A percentile compares a stretch with the other conserved stretches of the same genome.
These are phyloP conservation scores for Serilophus lunatus DNA, from an alignment of 2,113 vertebrate genomes.

Conservation along the genomic window DNA sequence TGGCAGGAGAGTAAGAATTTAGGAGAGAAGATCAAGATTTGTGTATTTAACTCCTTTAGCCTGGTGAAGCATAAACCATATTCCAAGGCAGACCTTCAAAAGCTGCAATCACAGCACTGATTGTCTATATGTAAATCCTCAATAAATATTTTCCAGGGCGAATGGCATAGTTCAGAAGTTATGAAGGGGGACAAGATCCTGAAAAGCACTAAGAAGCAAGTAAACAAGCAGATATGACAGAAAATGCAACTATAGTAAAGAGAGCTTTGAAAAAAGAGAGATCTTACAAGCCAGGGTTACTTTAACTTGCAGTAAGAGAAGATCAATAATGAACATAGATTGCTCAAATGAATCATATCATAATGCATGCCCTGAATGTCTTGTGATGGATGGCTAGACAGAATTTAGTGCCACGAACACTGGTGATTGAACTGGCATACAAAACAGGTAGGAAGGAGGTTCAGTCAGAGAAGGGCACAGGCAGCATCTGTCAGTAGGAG, in stretches of 20 bases:
- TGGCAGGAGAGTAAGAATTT: neutral
- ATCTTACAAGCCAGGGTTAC: neutral
- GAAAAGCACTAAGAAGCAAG: neutral
- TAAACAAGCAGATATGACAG: neutral
- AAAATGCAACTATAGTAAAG: neutral
- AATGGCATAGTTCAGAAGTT: constrained; percentile 1
- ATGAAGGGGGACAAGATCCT: neutral
- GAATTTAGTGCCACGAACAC: constrained; percentile 20
- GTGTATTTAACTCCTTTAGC: neutral
- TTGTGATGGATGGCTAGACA: constrained; percentile 52
- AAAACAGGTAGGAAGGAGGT: constrained; percentile 21
- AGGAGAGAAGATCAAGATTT: neutral
- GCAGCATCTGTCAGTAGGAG: neutral
- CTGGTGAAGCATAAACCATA: neutral
- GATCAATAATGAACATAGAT: constrained; percentile 33
- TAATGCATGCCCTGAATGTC: constrained; percentile 38
- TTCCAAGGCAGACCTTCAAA: neutral
- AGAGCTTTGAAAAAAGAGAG: neutral
- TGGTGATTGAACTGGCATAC: constrained; percentile 12
- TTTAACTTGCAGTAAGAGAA: constrained; percentile 24
- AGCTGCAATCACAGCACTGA: neutral
- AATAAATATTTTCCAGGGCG: neutral
- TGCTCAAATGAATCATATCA: constrained; percentile 36
- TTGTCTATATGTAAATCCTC: neutral
- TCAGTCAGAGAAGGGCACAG: constrained; percentile 22